These are phyloP conservation scores for Sisyra nigra DNA, from an alignment of 2,888 invertebrate species.

Conservation along the genomic window DNA sequence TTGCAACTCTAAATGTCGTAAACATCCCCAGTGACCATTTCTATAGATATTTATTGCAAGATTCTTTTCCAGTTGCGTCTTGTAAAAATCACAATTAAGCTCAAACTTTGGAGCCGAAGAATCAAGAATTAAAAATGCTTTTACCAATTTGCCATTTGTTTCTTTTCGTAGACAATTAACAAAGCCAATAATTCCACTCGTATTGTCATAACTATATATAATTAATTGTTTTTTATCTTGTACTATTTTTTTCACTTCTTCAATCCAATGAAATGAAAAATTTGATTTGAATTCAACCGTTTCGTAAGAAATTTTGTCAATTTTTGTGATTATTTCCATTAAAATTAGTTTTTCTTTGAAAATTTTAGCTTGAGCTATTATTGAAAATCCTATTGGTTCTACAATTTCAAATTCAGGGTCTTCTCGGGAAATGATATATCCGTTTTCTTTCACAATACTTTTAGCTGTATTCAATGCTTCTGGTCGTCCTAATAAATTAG, in stretches of 20 bases:
- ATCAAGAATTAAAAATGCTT: conserved; percentile 47
- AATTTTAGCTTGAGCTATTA: conserved; percentile 19
- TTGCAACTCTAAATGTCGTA: conserved; percentile 52
- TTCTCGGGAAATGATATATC: conserved; percentile 20
- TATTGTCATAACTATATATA: conserved; percentile 44
- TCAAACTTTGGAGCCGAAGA: conserved; percentile 46
- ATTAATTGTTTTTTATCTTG: conserved; percentile 30
- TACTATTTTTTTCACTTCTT: conserved; percentile 17
- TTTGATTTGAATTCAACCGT: conserved; percentile 18
- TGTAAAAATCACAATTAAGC: conserved; percentile 43
- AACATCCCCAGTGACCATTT: conserved; percentile 34
- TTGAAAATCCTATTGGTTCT: conserved; percentile 19
- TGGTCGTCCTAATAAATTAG: conserved; percentile 30
- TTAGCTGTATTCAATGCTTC: conserved; percentile 32
- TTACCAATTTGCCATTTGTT: conserved; percentile 34
- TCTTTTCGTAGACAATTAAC: conserved; percentile 75
- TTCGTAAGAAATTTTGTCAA: conserved; percentile 10
- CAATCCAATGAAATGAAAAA: conserved; percentile 21
- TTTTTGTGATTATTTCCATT: conserved; percentile 15
- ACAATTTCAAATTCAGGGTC: conserved; percentile 14
- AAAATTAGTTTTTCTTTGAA: conserved; percentile 20
- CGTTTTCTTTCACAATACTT: conserved; percentile 27
- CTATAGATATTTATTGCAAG: conserved; percentile 64
- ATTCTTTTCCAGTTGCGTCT: conserved; percentile 49
- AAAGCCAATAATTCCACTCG: conserved; percentile 66